Base-by-base conservation (phyloP, 2,797 vertebrate genomes). In the Okamejei kenojei region DNA sequence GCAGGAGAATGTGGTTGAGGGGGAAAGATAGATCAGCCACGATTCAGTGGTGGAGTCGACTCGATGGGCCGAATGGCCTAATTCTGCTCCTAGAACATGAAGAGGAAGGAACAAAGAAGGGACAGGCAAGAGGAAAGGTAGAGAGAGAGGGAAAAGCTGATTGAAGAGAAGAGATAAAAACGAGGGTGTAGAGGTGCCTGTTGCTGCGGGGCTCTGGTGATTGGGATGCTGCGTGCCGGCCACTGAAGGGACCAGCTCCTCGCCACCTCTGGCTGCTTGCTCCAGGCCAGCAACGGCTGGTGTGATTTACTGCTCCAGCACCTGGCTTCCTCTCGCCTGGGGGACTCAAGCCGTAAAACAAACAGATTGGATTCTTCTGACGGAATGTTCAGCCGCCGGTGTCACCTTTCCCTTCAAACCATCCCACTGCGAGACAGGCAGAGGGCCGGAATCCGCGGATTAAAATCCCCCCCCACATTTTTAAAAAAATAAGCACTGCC, bases 321-420 rank as follows among this genome's bases (percentile, higher is more conserved):
- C 90, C 90, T 92, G 90, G 35, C 90, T 73, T 38, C 26, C 38
- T 54, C 0, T 45, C 71, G 71, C 90, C 90, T 29, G 21, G 13
- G 90, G 90, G 71, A 92, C 23, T 13, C 1, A 2, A 76, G 11
- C 35, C 74, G 90, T 73, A 38, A 92, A 74, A 92, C 90, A 92
- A 92, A 92, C 90, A 45, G 23, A 19, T 76, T 92, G 90, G 68
- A 76, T 92, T 92, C 35, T 74, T 73, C 65, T 54, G 65, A 73
- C 23, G 26, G 71, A 73, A 74, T 74, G 84, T 58, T 76, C 38
- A 54, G 73, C 71, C 90, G 8, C 15, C 4, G 2, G 68, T 45
- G 38, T 92, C 68, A 54, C 71, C 71, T 92, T 92, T 92, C 90
- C 71, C 35, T 92, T 92, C 68, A 54, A 74, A 92, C 90, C 38